Evolutionary conservation across 2,888 invertebrate species (phyloP).

Genomic region (Copidosoma aretas): DNA sequence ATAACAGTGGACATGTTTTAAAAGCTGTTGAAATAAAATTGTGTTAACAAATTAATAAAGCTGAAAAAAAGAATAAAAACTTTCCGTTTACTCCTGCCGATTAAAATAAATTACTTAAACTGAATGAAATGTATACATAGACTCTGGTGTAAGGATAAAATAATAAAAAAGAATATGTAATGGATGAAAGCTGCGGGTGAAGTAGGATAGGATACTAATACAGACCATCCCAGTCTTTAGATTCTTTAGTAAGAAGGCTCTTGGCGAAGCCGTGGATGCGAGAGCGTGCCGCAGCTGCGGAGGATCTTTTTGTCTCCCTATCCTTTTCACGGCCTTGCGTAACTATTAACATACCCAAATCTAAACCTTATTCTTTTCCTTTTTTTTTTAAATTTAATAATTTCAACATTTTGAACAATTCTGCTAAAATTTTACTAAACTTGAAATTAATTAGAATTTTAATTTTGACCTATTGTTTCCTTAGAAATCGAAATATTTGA

Average conservation of each 20-base stretch:
- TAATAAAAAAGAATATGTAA: neutral
- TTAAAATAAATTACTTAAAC: slow-evolving; percentile 10
- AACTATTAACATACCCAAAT: slow-evolving; percentile 55
- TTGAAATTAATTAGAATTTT: slow-evolving; percentile 25
- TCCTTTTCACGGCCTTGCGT: slow-evolving; percentile 65
- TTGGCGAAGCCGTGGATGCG: slow-evolving; percentile 73
- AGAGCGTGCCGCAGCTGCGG: slow-evolving; percentile 70
- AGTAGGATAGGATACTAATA: slow-evolving; percentile 47
- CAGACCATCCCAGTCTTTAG: slow-evolving; percentile 62
- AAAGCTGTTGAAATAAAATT: neutral
- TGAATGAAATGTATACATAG: neutral
- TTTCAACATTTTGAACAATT: neutral
- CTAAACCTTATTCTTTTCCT: slow-evolving; percentile 50
- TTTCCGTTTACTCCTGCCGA: neutral
- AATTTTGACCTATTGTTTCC: no score
- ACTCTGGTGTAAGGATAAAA: slow-evolving; percentile 40
- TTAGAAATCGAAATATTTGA: no score
- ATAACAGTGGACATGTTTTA: no score
- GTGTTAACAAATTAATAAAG: slow-evolving; percentile 12
- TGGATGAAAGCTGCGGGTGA: slow-evolving; percentile 8
- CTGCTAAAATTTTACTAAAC: slow-evolving; percentile 16
- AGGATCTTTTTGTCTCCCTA: slow-evolving; percentile 66
- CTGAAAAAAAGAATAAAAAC: slow-evolving; percentile 1
- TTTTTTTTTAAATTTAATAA: slow-evolving; percentile 5
- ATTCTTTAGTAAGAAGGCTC: slow-evolving; percentile 65